A percentile compares a stretch with the other conserved stretches of the same genome.
phyloP scores from a whole-genome alignment of 2,888 invertebrate genomes.

The Sesamia inferens region DNA sequence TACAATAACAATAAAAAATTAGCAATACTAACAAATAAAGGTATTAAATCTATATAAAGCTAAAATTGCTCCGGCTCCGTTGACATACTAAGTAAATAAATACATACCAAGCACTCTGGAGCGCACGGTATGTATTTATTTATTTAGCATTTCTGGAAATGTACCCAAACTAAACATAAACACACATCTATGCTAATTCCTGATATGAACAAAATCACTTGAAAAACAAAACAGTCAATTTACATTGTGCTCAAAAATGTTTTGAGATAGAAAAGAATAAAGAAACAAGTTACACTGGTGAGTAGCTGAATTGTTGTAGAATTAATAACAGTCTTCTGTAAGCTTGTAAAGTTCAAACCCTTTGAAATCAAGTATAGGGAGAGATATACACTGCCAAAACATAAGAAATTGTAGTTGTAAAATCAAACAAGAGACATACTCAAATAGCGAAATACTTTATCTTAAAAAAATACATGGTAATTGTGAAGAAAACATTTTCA shows the following conservation, averaged over 20 bases:
- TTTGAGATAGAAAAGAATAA: not conserved
- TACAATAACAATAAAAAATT: constrained; percentile 5
- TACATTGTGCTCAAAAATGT: constrained; percentile 4
- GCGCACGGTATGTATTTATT: constrained; percentile 19
- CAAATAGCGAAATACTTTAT: not conserved
- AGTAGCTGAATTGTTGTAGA: not conserved
- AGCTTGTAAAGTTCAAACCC: not conserved
- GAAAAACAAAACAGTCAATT: constrained; percentile 20
- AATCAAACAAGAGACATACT: constrained; percentile 3
- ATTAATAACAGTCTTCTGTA: not conserved
- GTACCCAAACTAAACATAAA: constrained; percentile 48
- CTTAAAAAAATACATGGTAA: constrained; percentile 33
- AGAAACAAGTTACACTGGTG: not conserved
- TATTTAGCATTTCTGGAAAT: constrained; percentile 15
- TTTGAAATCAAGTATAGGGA: not conserved
- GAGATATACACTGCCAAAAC: not conserved
- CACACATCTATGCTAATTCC: constrained; percentile 1
- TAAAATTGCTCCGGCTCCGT: not conserved
- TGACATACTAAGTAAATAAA: constrained; percentile 17
- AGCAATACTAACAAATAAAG: not conserved
- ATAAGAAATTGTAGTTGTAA: not conserved
- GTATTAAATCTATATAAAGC: constrained; percentile 11
- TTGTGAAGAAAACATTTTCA: constrained; percentile 67
- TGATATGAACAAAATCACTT: constrained; percentile 2
- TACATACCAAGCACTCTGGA: constrained; percentile 6